These are phyloP conservation scores for Numida meleagris DNA, from an alignment of 2,113 vertebrate genomes.

Conservation along the genomic window DNA sequence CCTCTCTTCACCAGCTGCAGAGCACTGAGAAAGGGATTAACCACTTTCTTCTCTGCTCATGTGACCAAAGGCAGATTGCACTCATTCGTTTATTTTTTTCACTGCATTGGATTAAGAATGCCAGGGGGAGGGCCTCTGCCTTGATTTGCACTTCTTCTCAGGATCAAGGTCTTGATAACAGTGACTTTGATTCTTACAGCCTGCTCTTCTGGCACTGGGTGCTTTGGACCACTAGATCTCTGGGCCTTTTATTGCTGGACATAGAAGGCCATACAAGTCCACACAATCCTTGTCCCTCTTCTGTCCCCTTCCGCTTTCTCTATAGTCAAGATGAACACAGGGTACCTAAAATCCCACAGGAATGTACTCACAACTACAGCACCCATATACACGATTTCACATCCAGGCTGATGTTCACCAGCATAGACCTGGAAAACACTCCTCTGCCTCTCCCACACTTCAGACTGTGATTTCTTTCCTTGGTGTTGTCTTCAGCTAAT, in stretches of 20 bases:
- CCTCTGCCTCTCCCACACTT: neutral
- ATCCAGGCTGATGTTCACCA: too few relatives aligned
- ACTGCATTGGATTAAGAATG: neutral
- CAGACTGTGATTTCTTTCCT: neutral
- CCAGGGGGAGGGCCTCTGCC: neutral
- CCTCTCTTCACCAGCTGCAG: neutral
- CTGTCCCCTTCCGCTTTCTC: neutral
- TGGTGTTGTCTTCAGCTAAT: neutral
- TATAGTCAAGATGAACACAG: neutral
- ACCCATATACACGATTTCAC: neutral
- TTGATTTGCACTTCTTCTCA: neutral
- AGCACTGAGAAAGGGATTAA: neutral
- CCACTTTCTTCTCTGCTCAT: neutral
- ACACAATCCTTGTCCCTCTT: neutral
- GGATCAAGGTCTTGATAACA: neutral
- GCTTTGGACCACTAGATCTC: neutral
- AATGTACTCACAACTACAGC: fast-evolving
- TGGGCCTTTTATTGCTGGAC: neutral
- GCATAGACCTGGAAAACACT: too few relatives aligned
- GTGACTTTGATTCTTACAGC: neutral
- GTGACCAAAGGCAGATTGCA: neutral
- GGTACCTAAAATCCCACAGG: neutral
- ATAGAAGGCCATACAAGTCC: neutral
- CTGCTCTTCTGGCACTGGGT: neutral
- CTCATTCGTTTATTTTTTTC: neutral